Base-by-base conservation (phyloP, 2,113 vertebrate species). In the Platysternon megacephalum region DNA sequence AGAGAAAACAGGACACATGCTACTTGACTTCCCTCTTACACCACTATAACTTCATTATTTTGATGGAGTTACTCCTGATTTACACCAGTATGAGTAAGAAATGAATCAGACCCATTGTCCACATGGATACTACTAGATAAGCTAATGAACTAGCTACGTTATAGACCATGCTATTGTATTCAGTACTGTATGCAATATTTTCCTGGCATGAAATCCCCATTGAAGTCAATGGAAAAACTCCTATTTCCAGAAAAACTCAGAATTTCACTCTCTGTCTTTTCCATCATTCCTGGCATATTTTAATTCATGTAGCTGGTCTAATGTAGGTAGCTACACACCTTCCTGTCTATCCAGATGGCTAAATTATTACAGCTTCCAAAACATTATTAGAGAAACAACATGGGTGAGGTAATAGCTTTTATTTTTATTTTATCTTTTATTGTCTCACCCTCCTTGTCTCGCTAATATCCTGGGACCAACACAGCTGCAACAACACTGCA, bases 341-440 rank as follows among this genome's bases (percentile, higher is more conserved):
- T 35, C 87, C 4, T 49, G 78, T 86, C 39, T 46, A 81, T 86
- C 56, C 83, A 65, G n/a, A 95, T 39, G 90, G 52, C 5, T 81
- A 97, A 83, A 93, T 26, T 49, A 44, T 86, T 78, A 89, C 12
- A 53, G 52, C 49, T 81, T 92, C 13, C 82, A 44, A 52, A 44
- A 46, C 26, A 35, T 72, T 82, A 92, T 76, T 29, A 82, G 53
- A 84, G n/a, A 72, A 72, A 35, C n/a, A 72, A 72, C 65, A 72
- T 39, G 65, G 65, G 16, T 39, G n/a, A 39, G 65, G n/a, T 39
- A 72, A 39, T 72, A 39, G 6, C 4, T 72, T 72, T 65, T 32
- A 58, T 58, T 58, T 61, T 61, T 61, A 65, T 35, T 65, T 65
- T 65, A 65, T 35, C 61, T 35, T 65, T 39, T 72, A 72, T 72